Evolutionary conservation across 2,888 invertebrate genomes (phyloP).

Genomic region (Diarsia mendica): DNA sequence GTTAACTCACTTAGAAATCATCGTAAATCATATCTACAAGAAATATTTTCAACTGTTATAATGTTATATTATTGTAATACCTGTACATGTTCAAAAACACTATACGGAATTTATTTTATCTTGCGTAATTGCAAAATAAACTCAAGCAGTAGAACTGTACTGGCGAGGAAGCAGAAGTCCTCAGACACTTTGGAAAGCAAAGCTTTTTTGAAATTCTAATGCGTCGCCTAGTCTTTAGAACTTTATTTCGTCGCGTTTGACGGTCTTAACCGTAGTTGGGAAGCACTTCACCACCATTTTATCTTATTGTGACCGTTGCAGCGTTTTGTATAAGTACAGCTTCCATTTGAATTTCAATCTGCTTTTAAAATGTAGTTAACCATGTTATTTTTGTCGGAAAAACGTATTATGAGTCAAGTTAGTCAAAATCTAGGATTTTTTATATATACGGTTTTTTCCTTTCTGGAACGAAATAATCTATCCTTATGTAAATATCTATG

Average conservation of each 20-base stretch:
- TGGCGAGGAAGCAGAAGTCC: conserved; percentile 52
- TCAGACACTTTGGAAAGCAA: conserved; percentile 52
- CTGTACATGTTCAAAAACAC: neutral
- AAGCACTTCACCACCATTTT: conserved; percentile 62
- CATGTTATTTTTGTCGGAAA: neutral
- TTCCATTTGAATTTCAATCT: conserved; percentile 47
- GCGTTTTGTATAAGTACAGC: conserved; percentile 45
- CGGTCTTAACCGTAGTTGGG: conserved; percentile 53
- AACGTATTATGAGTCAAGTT: neutral
- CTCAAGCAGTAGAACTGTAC: conserved; percentile 20
- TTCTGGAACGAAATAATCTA: neutral
- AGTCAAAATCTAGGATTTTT: neutral
- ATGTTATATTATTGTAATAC: neutral
- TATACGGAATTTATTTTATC: conserved; percentile 2
- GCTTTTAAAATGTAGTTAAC: conserved; percentile 31
- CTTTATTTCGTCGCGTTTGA: conserved; percentile 63
- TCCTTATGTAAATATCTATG: neutral
- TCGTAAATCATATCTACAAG: too few species aligned
- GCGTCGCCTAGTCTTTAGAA: conserved; percentile 59
- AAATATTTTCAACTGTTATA: too few species aligned
- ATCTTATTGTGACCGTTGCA: conserved; percentile 45
- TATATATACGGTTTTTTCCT: neutral
- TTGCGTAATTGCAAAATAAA: conserved; percentile 25
- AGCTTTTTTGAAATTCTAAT: conserved; percentile 70
- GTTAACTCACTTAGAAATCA: too few species aligned